Base-by-base conservation (phyloP, 2,888 invertebrate species). In the Keiferia lycopersicella region DNA sequence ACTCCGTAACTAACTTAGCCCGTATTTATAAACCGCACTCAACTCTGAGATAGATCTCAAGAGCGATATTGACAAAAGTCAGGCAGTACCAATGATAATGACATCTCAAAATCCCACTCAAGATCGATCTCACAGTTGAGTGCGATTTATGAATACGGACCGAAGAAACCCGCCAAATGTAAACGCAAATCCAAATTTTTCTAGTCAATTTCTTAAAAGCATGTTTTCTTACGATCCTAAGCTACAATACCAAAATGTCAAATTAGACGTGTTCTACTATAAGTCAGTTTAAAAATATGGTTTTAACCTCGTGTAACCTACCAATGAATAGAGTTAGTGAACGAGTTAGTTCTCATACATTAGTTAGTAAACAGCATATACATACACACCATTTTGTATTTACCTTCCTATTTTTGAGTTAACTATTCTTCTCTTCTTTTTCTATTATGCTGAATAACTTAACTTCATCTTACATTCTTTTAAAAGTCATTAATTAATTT, bases 101-200 rank as follows among this genome's bases (percentile, higher is more conserved):
- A n/a, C n/a, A n/a, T n/a, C n/a, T n/a, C n/a, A n/a, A n/a, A n/a
- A n/a, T n/a, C n/a, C n/a, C n/a, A n/a, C n/a, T n/a, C n/a, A n/a
- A n/a, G n/a, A n/a, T n/a, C n/a, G n/a, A n/a, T n/a, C n/a, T n/a
- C n/a, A n/a, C n/a, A n/a, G n/a, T n/a, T n/a, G n/a, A n/a, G n/a
- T n/a, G n/a, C n/a, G n/a, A n/a, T n/a, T n/a, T n/a, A n/a, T n/a
- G n/a, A n/a, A n/a, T n/a, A n/a, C n/a, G n/a, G n/a, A n/a, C n/a
- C n/a, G 78, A 81, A 78, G 81, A 79, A 77, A 72, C 73, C 83
- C 84, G 81, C 87, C 86, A 88, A 88, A 84, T 74, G 71, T 68
- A 70, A 74, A 68, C 80, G 83, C 77, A 69, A 85, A 87, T 86
- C 88, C 87, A 90, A 89, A 89, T 83, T 88, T 90, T 80, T 91